phyloP scores from a whole-genome alignment of 1,140 invertebrate species.

The Melitaea cinxia region DNA sequence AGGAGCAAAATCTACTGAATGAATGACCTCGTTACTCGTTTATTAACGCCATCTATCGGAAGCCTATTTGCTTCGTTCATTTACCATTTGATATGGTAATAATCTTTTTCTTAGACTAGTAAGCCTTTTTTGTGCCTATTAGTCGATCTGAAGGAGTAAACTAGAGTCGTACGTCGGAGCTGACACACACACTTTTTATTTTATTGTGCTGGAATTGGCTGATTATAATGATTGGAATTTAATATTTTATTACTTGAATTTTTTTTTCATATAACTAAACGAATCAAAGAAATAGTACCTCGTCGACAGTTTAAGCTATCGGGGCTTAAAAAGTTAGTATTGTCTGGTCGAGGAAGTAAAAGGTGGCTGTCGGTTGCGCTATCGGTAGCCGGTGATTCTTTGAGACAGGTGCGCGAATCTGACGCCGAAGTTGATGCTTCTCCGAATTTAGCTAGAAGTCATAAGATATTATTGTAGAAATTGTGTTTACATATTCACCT shows the following conservation, averaged over 20 bases:
- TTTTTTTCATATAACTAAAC: neutral
- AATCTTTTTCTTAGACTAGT: too few relatives aligned
- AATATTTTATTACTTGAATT: neutral
- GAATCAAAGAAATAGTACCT: constrained; percentile 83
- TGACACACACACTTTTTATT: too few relatives aligned
- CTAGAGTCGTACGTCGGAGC: too few relatives aligned
- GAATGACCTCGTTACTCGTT: too few relatives aligned
- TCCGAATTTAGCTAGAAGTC: constrained; percentile 52
- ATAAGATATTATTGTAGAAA: neutral
- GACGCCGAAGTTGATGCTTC: constrained; percentile 51
- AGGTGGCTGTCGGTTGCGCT: constrained; percentile 88
- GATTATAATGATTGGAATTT: neutral
- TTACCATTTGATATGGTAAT: too few relatives aligned
- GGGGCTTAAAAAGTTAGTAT: constrained; percentile 91
- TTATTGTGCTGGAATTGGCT: too few relatives aligned
- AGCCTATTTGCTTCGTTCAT: too few relatives aligned
- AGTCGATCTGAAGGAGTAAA: too few relatives aligned
- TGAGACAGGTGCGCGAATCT: constrained; percentile 85
- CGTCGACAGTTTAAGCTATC: constrained; percentile 88
- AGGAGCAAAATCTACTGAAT: too few relatives aligned
- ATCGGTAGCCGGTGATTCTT: constrained; percentile 85
- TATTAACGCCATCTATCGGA: too few relatives aligned
- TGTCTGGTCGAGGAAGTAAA: constrained; percentile 88
- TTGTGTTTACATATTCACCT: neutral
- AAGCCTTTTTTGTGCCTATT: too few relatives aligned